Base-by-base conservation (phyloP, 2,113 vertebrate genomes). In the Dicrurus megarhynchus region DNA sequence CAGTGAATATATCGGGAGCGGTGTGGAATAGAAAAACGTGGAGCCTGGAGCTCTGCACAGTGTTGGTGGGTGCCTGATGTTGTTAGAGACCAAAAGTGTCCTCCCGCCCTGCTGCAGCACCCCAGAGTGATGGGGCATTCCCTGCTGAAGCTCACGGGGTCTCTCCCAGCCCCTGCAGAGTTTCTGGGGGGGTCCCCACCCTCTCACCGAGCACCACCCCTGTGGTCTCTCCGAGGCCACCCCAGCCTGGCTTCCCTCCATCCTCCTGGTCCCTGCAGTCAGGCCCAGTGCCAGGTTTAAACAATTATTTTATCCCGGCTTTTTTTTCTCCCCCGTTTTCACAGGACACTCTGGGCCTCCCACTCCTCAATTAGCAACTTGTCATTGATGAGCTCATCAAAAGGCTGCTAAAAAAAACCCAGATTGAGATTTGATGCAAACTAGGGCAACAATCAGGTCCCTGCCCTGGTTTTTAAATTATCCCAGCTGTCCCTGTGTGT, bases 361-460 rank as follows among this genome's bases (percentile, higher is more conserved):
- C 2, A 13, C 47, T 87, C 68, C 84, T 56, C 89, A 96, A 13
- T 92, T 88, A 95, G 71, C 85, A 89, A 69, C 88, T 88, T 86
- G 92, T 77, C 79, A 74, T 55, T 80, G 88, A 76, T 3, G 3
- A 86, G 42, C 37, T 93, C 76, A 82, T 88, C 87, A 76, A 83
- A 93, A 92, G 7, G 21, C 74, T 79, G 61, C 49, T 78, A 39
- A 89, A 91, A 93, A 88, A 59, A 13, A 16, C 28, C 28, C 30
- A 10, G 53, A 19, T 19, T 30, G 81, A 85, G 71, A 30, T 56
- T 76, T 46, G 60, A 57, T 67, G 65, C 68, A 67, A 97, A 90
- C 53, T 93, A 82, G 95, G 88, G 63, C 90, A 90, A 20, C 50
- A 86, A 93, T 53, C 85, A 95, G 85, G 88, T 93, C 83, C 77